Conservation (phyloP, 2,113 vertebrate genomes). For the Anas platyrhynchos region DNA sequence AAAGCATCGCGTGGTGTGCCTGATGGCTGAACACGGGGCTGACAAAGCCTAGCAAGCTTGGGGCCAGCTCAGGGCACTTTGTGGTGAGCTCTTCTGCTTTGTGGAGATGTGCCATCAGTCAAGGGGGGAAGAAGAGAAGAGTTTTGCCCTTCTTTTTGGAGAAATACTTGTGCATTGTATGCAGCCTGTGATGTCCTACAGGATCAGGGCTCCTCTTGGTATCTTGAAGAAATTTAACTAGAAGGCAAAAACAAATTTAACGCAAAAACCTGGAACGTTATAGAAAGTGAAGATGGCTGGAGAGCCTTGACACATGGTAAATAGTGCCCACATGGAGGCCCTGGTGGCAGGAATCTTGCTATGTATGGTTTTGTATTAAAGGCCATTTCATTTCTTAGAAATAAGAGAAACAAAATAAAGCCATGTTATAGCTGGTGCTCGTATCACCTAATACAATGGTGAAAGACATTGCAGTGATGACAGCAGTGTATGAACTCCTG, state of each 20-base stretch:
- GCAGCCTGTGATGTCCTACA: not conserved
- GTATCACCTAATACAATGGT: not conserved
- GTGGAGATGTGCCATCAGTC: not conserved
- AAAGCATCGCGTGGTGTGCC: accelerated
- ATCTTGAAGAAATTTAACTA: not conserved
- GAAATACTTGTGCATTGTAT: not conserved
- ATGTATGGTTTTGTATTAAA: not conserved
- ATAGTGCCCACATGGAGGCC: not conserved
- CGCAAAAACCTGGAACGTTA: not conserved
- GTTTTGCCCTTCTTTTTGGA: not conserved
- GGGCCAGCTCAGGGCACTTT: not conserved
- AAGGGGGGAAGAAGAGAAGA: not conserved
- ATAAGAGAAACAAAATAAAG: not conserved
- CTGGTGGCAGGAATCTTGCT: not conserved
- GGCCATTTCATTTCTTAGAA: not conserved
- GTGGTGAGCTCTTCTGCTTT: not conserved
- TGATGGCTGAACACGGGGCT: not conserved
- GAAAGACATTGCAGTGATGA: not conserved
- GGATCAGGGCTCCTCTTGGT: not conserved
- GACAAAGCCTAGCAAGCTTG: not conserved
- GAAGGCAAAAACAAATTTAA: not conserved
- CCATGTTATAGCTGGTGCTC: not conserved
- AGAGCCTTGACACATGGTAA: not conserved
- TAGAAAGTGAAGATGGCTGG: slow-evolving; percentile 20
- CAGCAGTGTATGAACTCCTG: not conserved